These are phyloP conservation scores for Cygnus atratus DNA, from an alignment of 2,113 vertebrate species.

Conservation along the genomic window DNA sequence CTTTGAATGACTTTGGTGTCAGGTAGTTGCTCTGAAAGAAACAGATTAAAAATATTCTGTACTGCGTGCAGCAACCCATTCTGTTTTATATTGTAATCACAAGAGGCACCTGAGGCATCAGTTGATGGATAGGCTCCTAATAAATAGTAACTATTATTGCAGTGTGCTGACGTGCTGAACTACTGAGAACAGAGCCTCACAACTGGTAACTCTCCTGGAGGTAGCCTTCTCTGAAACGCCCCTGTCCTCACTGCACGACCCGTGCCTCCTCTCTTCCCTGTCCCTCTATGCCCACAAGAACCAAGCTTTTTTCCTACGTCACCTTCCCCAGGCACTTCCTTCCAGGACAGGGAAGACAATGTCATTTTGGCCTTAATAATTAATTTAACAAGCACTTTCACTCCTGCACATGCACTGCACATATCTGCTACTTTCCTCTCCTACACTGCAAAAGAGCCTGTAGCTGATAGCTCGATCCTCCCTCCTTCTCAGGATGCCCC, in stretches of 20 bases:
- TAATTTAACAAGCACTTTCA: not conserved
- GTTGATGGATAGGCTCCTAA: conserved; percentile 30
- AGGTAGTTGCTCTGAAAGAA: not conserved
- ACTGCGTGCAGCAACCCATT: not conserved
- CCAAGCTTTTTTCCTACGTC: not conserved
- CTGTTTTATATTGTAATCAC: conserved; percentile 20
- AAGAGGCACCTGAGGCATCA: conserved; percentile 30
- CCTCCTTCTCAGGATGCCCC: not conserved
- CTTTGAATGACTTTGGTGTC: not conserved
- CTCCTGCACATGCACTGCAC: not conserved
- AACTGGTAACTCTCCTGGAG: not conserved
- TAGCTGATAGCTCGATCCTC: not conserved
- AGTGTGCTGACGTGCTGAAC: conserved; percentile 28
- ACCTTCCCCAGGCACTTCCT: not conserved
- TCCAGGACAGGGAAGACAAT: not conserved
- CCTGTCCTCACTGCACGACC: not conserved
- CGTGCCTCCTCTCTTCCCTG: not conserved
- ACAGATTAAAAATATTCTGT: not conserved
- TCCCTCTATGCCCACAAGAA: not conserved
- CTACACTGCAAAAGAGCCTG: not conserved
- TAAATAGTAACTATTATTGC: conserved; percentile 58
- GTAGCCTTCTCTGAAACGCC: not conserved
- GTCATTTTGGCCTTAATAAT: not conserved
- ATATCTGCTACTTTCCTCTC: not conserved
- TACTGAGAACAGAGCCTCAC: conserved; percentile 1